Evolutionary conservation across 2,113 vertebrate genomes (phyloP).

Genomic region (Xenus cinereus): DNA sequence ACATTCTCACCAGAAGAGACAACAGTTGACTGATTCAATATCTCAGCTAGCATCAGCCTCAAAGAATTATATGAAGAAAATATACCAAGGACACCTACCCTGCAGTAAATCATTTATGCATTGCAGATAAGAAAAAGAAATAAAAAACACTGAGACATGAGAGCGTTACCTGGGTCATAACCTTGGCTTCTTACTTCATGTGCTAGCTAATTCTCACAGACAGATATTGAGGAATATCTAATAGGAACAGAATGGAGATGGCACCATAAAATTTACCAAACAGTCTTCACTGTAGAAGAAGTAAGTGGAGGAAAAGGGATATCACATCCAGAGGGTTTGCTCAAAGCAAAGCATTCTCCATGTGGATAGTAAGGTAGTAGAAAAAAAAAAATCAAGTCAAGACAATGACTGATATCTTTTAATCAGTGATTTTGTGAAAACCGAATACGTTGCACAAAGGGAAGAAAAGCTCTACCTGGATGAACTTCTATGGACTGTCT

Average conservation of each 20-base stretch:
- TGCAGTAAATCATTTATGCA: neutral
- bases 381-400: neutral
- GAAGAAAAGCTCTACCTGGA: neutral
- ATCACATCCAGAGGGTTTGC: accelerated
- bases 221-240: neutral
- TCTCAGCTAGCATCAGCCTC: neutral
- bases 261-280: neutral
- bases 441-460: neutral
- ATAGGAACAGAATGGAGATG: neutral
- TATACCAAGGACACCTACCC: neutral
- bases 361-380: neutral
- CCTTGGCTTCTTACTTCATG: neutral
- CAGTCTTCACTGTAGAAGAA: neutral
- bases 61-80: neutral
- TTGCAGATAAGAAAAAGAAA: neutral
- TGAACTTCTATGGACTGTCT: neutral
- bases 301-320: neutral
- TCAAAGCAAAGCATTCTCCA: neutral
- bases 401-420: neutral
- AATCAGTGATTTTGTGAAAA: neutral
- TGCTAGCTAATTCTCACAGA: neutral
- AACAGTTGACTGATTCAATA: neutral
- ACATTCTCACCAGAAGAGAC: neutral
- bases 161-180: neutral
- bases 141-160: neutral